These are phyloP conservation scores for Silurus meridionalis DNA, from an alignment of 2,113 vertebrate genomes.

Conservation along the genomic window DNA sequence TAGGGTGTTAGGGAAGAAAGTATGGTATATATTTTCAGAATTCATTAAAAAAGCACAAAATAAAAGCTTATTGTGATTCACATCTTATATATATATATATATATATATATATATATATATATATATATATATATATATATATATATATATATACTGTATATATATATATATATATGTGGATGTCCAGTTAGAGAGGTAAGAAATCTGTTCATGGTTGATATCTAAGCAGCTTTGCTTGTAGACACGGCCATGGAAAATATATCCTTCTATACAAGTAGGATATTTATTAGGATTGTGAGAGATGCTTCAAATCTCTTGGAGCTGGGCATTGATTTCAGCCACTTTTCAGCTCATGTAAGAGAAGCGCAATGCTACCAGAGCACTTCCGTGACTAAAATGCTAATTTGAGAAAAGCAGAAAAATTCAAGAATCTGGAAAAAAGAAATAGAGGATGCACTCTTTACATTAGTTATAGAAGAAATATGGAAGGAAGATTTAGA, in stretches of 20 bases:
- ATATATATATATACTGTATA: too few relatives aligned
- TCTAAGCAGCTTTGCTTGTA: constrained; percentile 15
- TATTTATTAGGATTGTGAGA: constrained; percentile 13
- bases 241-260: constrained; percentile 9
- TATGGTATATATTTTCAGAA: background rate
- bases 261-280: constrained; percentile 18
- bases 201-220: constrained; percentile 12
- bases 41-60: background rate
- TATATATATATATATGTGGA: background rate
- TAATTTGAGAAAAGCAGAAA: background rate
- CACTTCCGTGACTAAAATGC: constrained; percentile 3
- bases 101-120: background rate
- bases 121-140: too few relatives aligned
- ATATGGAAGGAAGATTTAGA: constrained; percentile 48
- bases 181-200: background rate
- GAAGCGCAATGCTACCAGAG: background rate
- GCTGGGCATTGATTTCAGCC: constrained; percentile 23
- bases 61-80: background rate
- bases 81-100: background rate
- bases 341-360: constrained; percentile 17
- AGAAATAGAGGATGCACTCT: constrained; percentile 7
- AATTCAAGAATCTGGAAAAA: constrained; percentile 1
- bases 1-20: background rate
- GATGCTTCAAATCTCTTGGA: constrained; percentile 12
- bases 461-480: constrained; percentile 38